phyloP scores from a whole-genome alignment of 2,888 invertebrate species.

The Netelia melanura region DNA sequence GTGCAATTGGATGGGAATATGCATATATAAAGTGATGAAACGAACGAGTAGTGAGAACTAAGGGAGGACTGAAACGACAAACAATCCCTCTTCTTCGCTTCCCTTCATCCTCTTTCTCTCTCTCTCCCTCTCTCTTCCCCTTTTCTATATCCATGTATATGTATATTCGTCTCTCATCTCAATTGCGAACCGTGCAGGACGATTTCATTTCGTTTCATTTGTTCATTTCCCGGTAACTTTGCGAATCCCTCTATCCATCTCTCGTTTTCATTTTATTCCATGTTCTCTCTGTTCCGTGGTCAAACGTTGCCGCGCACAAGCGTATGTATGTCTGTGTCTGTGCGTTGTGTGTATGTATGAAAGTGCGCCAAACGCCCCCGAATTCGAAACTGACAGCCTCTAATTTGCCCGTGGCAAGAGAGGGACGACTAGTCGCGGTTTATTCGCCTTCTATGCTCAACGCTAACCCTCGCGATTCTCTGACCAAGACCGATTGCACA shows the following conservation, averaged over 20 bases:
- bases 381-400: slow-evolving; percentile 80
- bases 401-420: slow-evolving; percentile 81
- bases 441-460: slow-evolving; percentile 11
- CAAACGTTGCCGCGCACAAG: slow-evolving; percentile 39
- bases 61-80: slow-evolving; percentile 82
- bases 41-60: slow-evolving; percentile 71
- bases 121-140: slow-evolving; percentile 14
- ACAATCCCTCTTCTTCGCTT: slow-evolving; percentile 80
- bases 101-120: slow-evolving; percentile 58
- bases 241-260: slow-evolving; percentile 52
- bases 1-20: slow-evolving; percentile 79
- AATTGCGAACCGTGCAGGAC: slow-evolving; percentile 71
- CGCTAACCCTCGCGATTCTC: slow-evolving; percentile 37
- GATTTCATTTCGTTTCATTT: slow-evolving; percentile 84
- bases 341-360: neutral
- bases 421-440: neutral
- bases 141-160: slow-evolving; percentile 3
- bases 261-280: slow-evolving; percentile 53
- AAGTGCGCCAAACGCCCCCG: slow-evolving; percentile 73
- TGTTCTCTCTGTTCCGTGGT: slow-evolving; percentile 40
- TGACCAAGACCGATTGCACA: slow-evolving; percentile 29
- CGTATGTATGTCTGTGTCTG: neutral
- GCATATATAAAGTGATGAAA: slow-evolving; percentile 68
- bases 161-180: slow-evolving; percentile 66
- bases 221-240: slow-evolving; percentile 78